Evolutionary conservation across 2,113 vertebrate species (phyloP).

Genomic region (Atherinomorus stipes): DNA sequence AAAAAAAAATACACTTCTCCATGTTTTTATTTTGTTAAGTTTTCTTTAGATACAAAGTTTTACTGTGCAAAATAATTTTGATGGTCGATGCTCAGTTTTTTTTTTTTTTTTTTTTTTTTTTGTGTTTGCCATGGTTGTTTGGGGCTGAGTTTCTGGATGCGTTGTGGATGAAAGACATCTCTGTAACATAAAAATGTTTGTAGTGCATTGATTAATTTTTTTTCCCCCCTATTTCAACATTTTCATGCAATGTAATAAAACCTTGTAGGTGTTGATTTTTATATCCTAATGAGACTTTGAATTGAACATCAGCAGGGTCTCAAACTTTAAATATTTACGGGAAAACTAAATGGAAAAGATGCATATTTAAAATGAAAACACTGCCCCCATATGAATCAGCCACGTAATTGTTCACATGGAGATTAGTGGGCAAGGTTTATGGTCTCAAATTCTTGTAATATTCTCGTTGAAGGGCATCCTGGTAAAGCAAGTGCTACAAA

Average conservation of each 20-base stretch:
- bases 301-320: no score
- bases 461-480: no score
- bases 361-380: no score
- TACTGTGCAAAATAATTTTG: slow-evolving; percentile 83
- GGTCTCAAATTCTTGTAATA: no score
- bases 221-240: slow-evolving; percentile 50
- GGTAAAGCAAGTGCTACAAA: no score
- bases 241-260: slow-evolving; percentile 75
- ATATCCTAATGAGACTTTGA: slow-evolving; percentile 12
- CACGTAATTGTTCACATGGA: no score
- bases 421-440: no score
- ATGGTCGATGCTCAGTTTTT: slow-evolving; percentile 50
- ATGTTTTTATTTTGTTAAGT: slow-evolving; percentile 68
- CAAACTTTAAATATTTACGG: no score
- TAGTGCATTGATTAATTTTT: slow-evolving; percentile 75
- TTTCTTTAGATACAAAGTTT: slow-evolving; percentile 80
- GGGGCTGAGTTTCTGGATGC: slow-evolving; percentile 40
- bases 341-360: no score
- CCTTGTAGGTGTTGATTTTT: slow-evolving; percentile 77
- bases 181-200: slow-evolving; percentile 78
- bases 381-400: no score
- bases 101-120: not conserved
- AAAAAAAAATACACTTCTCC: slow-evolving; percentile 68
- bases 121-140: slow-evolving; percentile 60
- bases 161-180: slow-evolving; percentile 42